Base-by-base conservation (phyloP, 2,797 vertebrate species). In the Galagoides demidoff region DNA sequence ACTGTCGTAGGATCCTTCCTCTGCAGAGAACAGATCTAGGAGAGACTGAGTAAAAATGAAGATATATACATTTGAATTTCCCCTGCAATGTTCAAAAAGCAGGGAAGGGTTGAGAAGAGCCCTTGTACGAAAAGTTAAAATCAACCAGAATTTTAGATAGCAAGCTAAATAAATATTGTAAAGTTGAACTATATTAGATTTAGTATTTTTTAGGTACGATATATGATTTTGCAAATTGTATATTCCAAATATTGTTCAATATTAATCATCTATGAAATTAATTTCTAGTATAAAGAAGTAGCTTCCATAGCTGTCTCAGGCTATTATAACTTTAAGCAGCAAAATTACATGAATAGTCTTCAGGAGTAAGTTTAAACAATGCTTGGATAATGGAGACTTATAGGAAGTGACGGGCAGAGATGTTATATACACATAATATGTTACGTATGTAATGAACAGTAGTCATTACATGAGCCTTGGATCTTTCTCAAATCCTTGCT, bases 101-200 rank as follows among this genome's bases (percentile, higher is more conserved):
- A 93, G 78, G 39, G 13, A 74, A 90, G 27, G 11, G 4, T 19
- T 85, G 43, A 82, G 78, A 76, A 73, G 87, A 81, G 31, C 34
- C 6, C 29, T 79, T 84, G 23, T 16, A 43, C 39, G 66, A 93
- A 78, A 92, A 84, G 57, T 83, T 66, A 11, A 63, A 39, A 49
- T 64, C 78, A 85, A 29, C 19, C 63, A 55, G 57, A 95, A 93
- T 91, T 86, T 84, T 66, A 92, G 23, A 61, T n/a, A 92, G 52
- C 29, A 92, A 87, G 39, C 52, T 82, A 96, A 94, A 82, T 76
- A 95, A 64, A 91, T 74, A 57, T 27, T 93, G 4, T 78, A 34
- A 74, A 59, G 9, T 86, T 94, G 49, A 29, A 82, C 37, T 82
- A 29, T 61, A 78, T 61, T 81, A 79, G 74, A 9, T 85, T 71